Evolutionary conservation across 2,797 vertebrate species (phyloP).

Genomic region (Oryzias dopingdopingensis): DNA sequence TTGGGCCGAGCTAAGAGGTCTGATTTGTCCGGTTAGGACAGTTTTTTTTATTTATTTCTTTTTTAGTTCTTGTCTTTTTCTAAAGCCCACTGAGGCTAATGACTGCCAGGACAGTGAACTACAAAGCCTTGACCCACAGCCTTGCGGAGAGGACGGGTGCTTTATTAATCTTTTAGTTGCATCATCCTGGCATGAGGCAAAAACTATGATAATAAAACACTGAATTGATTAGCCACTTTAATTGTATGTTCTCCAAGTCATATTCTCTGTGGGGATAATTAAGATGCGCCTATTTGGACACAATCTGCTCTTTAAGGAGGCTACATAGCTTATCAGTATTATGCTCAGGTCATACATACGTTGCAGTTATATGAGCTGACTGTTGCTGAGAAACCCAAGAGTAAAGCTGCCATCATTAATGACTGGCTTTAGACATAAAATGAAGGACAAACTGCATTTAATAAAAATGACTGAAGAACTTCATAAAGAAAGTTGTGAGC

Average conservation of each 20-base stretch:
- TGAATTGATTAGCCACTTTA: constrained; percentile 77
- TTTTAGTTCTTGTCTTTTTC: constrained; percentile 25
- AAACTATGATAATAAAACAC: constrained; percentile 53
- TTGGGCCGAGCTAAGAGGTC: constrained; percentile 29
- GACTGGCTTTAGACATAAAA: constrained; percentile 65
- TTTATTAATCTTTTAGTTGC: constrained; percentile 58
- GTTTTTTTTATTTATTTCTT: constrained; percentile 4
- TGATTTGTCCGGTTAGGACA: constrained; percentile 16
- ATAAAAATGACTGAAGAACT: constrained; percentile 67
- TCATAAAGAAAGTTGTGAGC: constrained; percentile 23
- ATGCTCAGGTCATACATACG: constrained; percentile 63
- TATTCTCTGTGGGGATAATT: constrained; percentile 77
- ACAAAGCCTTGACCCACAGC: constrained; percentile 58
- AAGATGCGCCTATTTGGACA: constrained; percentile 80
- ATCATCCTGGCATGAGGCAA: constrained; percentile 40
- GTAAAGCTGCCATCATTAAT: constrained; percentile 53
- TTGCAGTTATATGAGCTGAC: constrained; percentile 63
- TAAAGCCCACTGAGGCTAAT: constrained; percentile 38
- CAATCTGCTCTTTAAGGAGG: constrained; percentile 74
- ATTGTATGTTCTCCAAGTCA: constrained; percentile 72
- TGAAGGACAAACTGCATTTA: constrained; percentile 56
- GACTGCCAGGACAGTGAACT: constrained; percentile 57
- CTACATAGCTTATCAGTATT: constrained; percentile 76
- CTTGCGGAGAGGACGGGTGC: constrained; percentile 32
- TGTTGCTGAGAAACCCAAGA: constrained; percentile 35